Percentiles rank a stretch among this genome's conserved stretches.
phyloP scores from a whole-genome alignment of 92 coral and sea anemone species.

The Phymanthus crucifer region DNA sequence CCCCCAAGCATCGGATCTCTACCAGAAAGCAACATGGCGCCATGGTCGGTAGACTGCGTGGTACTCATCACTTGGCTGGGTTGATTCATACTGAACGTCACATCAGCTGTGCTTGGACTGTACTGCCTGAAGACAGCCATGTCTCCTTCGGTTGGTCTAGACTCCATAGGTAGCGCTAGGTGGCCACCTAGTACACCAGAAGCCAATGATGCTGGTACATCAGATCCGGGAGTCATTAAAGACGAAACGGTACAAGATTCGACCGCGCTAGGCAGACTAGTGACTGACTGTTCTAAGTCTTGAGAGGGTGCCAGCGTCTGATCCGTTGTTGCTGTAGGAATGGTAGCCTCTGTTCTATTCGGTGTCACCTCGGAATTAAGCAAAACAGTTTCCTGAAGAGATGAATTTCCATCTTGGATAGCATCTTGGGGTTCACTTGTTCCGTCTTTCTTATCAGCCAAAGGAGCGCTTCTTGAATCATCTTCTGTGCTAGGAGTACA shows the following conservation, averaged over 20 bases:
- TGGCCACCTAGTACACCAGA: constrained; percentile 38
- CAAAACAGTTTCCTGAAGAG: background rate
- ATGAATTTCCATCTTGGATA: background rate
- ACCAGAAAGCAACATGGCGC: constrained; percentile 34
- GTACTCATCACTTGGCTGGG: constrained; percentile 1
- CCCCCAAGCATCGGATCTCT: constrained; percentile 49
- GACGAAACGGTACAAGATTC: constrained; percentile 19
- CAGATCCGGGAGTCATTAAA: constrained; percentile 12
- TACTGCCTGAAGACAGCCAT: constrained; percentile 20
- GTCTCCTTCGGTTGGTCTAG: constrained; percentile 35
- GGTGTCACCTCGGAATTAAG: background rate
- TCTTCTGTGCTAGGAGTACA: background rate
- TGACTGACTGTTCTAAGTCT: constrained; percentile 3
- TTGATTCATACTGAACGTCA: constrained; percentile 15
- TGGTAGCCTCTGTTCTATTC: background rate
- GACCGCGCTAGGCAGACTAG: constrained; percentile 1
- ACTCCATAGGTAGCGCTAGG: constrained; percentile 26
- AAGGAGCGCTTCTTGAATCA: background rate
- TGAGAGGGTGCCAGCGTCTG: background rate
- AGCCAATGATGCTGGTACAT: constrained; percentile 18
- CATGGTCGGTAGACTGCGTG: constrained; percentile 27
- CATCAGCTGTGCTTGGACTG: constrained; percentile 8
- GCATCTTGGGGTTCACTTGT: background rate
- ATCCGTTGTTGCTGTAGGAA: background rate
- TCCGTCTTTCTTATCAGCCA: background rate